Evolutionary conservation across 1,140 invertebrate species (phyloP).

Genomic region (Drosophila kikkawai): DNA sequence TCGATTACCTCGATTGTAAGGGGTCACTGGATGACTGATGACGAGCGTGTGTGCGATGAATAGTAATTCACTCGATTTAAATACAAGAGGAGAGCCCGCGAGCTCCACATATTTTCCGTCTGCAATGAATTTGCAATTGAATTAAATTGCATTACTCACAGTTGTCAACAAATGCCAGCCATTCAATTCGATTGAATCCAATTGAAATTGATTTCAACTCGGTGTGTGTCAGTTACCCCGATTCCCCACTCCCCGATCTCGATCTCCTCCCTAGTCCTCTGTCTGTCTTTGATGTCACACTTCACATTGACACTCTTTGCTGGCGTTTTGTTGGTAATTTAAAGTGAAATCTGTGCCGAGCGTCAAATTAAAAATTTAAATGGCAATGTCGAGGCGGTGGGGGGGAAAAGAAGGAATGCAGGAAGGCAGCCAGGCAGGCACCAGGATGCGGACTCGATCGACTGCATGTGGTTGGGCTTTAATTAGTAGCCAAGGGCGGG

Average conservation of each 20-base stretch:
- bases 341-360: constrained; percentile 54
- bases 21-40: constrained; percentile 22
- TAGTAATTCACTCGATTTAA: constrained; percentile 71
- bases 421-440: constrained; percentile 5
- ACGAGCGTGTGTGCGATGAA: constrained; percentile 65
- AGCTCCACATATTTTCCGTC: constrained; percentile 36
- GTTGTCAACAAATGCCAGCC: constrained; percentile 79
- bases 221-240: constrained; percentile 17
- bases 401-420: neutral
- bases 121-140: constrained; percentile 80
- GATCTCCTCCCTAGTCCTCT: neutral
- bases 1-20: constrained; percentile 11
- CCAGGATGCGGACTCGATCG: constrained; percentile 43
- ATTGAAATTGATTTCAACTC: constrained; percentile 78
- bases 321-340: constrained; percentile 44
- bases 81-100: constrained; percentile 45
- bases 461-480: constrained; percentile 56
- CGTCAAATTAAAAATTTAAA: constrained; percentile 64
- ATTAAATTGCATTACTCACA: constrained; percentile 82
- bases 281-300: constrained; percentile 67
- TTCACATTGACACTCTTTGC: constrained; percentile 62
- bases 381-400: constrained; percentile 4
- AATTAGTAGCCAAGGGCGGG: constrained; percentile 55
- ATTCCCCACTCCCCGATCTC: neutral
- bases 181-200: constrained; percentile 80